Evolutionary conservation across 2,113 vertebrate species (phyloP), one percentile per base, ranked within the genome.

Genomic region (Reinhardtius hippoglossoides): DNA sequence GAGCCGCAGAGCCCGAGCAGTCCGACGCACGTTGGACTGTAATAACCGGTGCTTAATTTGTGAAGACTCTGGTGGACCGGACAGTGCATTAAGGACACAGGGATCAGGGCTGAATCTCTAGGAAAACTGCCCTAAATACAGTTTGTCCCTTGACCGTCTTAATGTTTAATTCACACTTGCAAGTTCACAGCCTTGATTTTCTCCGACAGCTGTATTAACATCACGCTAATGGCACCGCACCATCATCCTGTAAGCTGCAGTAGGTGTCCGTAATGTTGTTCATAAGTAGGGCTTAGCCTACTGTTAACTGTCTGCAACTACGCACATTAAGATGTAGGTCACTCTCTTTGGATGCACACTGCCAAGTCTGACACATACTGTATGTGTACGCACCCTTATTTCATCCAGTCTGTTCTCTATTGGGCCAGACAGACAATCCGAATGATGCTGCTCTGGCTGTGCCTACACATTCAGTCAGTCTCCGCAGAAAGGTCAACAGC

Each of bases 231-330:
- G 72, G 77, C 80, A 60, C 3, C 0, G 3, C 59, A 76, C 54
- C 66, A 73, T 68, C 63, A 70, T 69, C 71, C 63, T 74, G 55
- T 86, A 81, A 92, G 81, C 91, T 73, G 26, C 20, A 40, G 72
- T 67, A 67, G 78, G 75, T 85, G 74, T 88, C 84, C 12, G 67
- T 78, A 78, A 58, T 63, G 80, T 66, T 76, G 82, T 50, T 60
- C 24, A 18, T 90, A 89, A 91, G 89, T 50, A 76, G 24, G 71
- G 86, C 77, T 93, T 92, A 92, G 82, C 87, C 92, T 84, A 63
- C 81, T 87, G 80, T 81, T 83, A 59, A 26, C 69, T 71, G 88
- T 91, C 85, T 88, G 79, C 74, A 80, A 48, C 81, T 74, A 69
- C 40, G 76, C 67, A 79, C 82, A 46, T 35, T 67, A 58, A 67